Evolutionary conservation across 2,888 invertebrate genomes (phyloP), one percentile per base, ranked within the genome.

Genomic region (Tenthredo amoena): DNA sequence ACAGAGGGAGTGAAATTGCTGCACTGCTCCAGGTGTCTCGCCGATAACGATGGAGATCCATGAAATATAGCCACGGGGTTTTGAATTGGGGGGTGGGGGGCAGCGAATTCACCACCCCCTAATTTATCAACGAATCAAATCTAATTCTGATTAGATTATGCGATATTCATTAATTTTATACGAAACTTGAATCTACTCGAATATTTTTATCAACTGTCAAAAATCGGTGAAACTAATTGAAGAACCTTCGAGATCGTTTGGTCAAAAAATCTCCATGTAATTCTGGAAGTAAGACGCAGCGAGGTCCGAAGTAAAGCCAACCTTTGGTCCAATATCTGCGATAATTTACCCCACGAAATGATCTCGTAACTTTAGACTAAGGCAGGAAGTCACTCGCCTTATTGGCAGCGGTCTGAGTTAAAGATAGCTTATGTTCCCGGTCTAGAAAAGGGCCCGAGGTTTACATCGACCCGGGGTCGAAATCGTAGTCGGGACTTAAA

Each of bases 21-120:
- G 87, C 89, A 88, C 86, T 85, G 87, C 86, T 87, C 85, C 87
- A 88, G 91, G 88, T 89, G 89, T 87, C 86, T 86, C 86, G 88
- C 88, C 89, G 91, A 91, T 89, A 90, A 88, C 88, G 89, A 89
- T 89, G 87, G 88, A 89, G 87, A 81, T 81, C 81, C 81, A 37
- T 81, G 62, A 81, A 62, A 81, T 81, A 81, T 81, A 50, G 81
- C 81, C 37, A 37, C 55, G 81, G 72, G 81, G 47, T 40, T 40
- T 43, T 43, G 47, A 47, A 15, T 47, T 47, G 15, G 47, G 47
- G 37, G 3, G 5, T 26, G 26, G 0, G 10, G 10, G 40, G 15
- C 2, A 12, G 47, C 15, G 47, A 47, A 47, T 58, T 58, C 34
- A 26, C 18, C 68, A 12, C 21, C 34, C 31, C 34, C 34, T 12